Evolutionary conservation across 2,113 vertebrate species (phyloP), one percentile per base, ranked within the genome.

Genomic region (Columba livia): DNA sequence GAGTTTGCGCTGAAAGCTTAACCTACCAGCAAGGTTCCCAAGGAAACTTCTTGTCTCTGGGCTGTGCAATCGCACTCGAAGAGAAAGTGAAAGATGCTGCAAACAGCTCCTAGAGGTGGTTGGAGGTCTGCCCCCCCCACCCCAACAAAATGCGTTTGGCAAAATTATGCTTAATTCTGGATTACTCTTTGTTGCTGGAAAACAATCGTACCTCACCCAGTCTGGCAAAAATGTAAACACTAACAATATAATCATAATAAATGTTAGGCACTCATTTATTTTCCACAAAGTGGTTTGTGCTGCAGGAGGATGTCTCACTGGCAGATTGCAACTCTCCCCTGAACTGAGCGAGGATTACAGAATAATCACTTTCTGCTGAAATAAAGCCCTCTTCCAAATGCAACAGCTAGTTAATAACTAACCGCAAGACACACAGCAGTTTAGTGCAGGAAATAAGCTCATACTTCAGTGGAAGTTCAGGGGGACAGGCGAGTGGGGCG

Each of bases 371-470:
- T 89, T 79, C 61, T 69, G 36, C 57, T 85, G 62, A 93, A 95
- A 82, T 47, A 51, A 75, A 85, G 36, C 60, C 54, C 61, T 53
- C 85, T 93, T 86, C 51, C 51, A 84, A 87, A 69, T 32, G 81
- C 50, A 77, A 36, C 65, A n/a, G 54, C 47, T 48, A 71, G 74
- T 88, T 95, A 88, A 78, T 79, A 73, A 82, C 78, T 79, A 94
- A 79, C 79, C 32, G 0, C 77, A 81, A 90, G 70, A 57, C 0
- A 0, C 50, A 25, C 0, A 0, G 66, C 69, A 71, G 40, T 80
- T 92, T 53, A 78, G 64, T 29, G 78, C 80, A 92, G 94, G 92
- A 94, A 96, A 93, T 88, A 61, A 94, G 69, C 69, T 94, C 75
- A 34, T 44, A 34, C 62, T 48, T 72, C 25, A 31, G 44, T 88